Percentiles rank a stretch among this genome's conserved stretches.
Evolutionary conservation across 2,113 vertebrate genomes (phyloP).

Genomic region (Saccopteryx leptura): DNA sequence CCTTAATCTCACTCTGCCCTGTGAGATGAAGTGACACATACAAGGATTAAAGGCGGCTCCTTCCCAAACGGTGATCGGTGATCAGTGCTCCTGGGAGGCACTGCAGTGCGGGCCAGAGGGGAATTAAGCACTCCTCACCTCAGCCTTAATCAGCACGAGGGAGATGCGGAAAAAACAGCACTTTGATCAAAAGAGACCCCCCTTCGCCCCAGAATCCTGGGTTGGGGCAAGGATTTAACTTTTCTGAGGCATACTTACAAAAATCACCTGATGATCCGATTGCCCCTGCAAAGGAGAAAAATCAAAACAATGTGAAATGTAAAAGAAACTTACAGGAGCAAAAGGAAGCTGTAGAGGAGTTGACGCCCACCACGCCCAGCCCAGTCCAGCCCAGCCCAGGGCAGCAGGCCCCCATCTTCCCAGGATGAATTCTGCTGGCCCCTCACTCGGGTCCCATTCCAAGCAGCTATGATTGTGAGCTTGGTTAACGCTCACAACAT

Average conservation of each 20-base stretch:
- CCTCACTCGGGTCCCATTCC: background rate
- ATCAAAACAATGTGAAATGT: slow-evolving; percentile 59
- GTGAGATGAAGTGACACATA: background rate
- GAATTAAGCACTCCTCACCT: background rate
- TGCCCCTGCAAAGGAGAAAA: slow-evolving; percentile 87
- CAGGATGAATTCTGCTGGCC: rapidly evolving
- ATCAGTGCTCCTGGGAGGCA: background rate
- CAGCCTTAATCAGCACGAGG: background rate
- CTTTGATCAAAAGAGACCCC: background rate
- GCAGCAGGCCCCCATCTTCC: background rate
- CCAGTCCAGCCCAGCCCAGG: rapidly evolving
- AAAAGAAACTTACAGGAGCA: background rate
- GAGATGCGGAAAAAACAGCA: background rate
- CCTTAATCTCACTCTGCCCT: background rate
- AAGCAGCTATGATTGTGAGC: rapidly evolving
- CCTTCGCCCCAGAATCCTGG: background rate
- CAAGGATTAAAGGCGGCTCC: background rate
- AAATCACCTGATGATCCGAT: slow-evolving; percentile 91
- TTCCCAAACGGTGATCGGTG: slow-evolving; percentile 16
- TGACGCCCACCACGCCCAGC: background rate
- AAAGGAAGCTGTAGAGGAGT: background rate
- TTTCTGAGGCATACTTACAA: slow-evolving; percentile 91
- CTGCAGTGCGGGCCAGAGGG: background rate
- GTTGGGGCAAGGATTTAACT: background rate
- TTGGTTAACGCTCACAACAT: background rate